Percentiles rank a stretch among this genome's conserved stretches.
These are phyloP conservation scores for Odontomyia ornata DNA, from an alignment of 2,888 invertebrate species.

Conservation along the genomic window DNA sequence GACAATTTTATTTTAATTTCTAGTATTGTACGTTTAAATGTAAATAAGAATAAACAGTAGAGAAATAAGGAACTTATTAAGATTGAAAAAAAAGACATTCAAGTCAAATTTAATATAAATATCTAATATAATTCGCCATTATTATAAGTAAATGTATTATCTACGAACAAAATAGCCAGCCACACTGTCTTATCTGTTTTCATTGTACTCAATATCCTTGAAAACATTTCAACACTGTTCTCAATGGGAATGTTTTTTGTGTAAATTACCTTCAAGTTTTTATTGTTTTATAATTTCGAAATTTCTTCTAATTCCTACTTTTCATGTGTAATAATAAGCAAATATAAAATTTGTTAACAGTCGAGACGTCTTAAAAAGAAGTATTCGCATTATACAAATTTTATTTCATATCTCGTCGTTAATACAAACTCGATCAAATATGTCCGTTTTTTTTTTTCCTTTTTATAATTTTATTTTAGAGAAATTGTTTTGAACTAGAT, in stretches of 20 bases:
- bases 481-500: background rate
- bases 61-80: constrained; percentile 7
- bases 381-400: background rate
- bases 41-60: background rate
- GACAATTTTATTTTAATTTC: constrained; percentile 44
- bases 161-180: background rate
- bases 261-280: background rate
- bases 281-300: background rate
- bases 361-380: background rate
- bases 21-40: constrained; percentile 7
- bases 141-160: constrained; percentile 2
- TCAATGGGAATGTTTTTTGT: background rate
- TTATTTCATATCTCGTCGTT: background rate
- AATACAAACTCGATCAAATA: background rate
- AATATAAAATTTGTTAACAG: background rate
- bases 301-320: background rate
- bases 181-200: background rate
- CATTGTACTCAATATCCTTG: background rate
- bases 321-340: background rate
- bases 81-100: constrained; percentile 25
- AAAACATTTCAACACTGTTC: background rate
- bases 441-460: background rate
- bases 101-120: constrained; percentile 8
- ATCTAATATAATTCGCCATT: background rate
- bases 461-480: constrained; percentile 3